phyloP scores from a whole-genome alignment of 2,113 vertebrate genomes.

The Neomonachus schauinslandi region DNA sequence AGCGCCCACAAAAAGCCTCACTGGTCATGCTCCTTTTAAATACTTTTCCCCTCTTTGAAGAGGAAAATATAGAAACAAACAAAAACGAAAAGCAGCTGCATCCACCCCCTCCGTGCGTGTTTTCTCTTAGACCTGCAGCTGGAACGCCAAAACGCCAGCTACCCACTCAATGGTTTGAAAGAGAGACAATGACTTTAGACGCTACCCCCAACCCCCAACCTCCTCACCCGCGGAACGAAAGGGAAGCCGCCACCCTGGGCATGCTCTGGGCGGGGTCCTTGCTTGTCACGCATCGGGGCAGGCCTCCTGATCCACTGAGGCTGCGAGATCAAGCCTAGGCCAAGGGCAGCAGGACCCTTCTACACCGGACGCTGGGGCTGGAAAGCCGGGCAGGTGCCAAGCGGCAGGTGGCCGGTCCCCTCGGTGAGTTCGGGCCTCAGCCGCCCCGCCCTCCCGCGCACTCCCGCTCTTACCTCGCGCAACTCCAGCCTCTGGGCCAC shows the following conservation, averaged over 20 bases:
- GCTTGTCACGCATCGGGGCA: not conserved
- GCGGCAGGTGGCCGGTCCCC: not conserved
- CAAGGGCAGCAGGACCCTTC: constrained; percentile 38
- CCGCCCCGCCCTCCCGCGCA: rapidly evolving
- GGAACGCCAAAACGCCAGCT: not conserved
- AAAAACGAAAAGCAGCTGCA: constrained; percentile 18
- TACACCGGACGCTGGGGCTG: not conserved
- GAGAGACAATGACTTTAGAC: not conserved
- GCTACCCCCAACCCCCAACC: not conserved
- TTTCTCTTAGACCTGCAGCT: not conserved
- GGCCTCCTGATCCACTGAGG: constrained; percentile 17
- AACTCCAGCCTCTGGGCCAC: constrained; percentile 96
- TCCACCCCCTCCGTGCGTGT: not conserved
- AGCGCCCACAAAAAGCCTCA: not conserved
- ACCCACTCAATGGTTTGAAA: not conserved
- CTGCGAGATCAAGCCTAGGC: constrained; percentile 11
- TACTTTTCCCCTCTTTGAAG: not conserved
- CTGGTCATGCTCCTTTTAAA: not conserved
- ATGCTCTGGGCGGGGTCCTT: not conserved
- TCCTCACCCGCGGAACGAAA: not conserved
- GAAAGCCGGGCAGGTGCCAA: not conserved
- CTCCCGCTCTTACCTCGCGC: constrained; percentile 90
- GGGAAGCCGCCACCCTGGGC: not conserved
- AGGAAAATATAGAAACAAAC: constrained; percentile 12
- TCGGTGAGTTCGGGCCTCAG: not conserved